A percentile compares a stretch with the other conserved stretches of the same genome.
Evolutionary conservation across 2,888 invertebrate species (phyloP).

Genomic region (Drosophila nigritarsus): DNA sequence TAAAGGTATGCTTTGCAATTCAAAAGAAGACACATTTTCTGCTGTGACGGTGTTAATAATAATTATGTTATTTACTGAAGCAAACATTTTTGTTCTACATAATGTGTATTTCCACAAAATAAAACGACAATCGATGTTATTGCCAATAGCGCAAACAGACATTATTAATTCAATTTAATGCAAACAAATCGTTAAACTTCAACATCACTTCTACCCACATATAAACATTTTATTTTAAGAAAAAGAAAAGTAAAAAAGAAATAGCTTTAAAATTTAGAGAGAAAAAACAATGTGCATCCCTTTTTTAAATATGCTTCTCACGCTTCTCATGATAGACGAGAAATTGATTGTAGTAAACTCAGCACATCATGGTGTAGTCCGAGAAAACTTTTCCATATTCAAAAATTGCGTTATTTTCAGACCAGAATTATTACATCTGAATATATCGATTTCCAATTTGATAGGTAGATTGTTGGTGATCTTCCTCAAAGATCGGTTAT

Average conservation of each 20-base stretch:
- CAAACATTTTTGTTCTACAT: neutral
- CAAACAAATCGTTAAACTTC: neutral
- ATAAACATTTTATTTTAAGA: neutral
- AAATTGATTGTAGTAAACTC: neutral
- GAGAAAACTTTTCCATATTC: too few relatives aligned
- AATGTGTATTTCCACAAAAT: neutral
- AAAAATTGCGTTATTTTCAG: too few relatives aligned
- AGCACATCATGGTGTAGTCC: too few relatives aligned
- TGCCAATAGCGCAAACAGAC: neutral
- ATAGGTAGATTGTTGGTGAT: too few relatives aligned
- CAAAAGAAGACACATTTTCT: neutral
- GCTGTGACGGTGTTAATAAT: neutral
- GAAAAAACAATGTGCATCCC: neutral
- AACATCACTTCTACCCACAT: neutral
- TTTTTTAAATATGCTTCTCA: neutral
- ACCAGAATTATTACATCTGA: too few relatives aligned
- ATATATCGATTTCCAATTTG: too few relatives aligned
- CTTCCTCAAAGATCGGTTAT: too few relatives aligned
- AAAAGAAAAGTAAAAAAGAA: neutral
- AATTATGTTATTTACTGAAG: neutral
- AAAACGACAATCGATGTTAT: neutral
- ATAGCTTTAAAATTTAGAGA: neutral
- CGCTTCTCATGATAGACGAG: neutral
- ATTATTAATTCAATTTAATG: neutral
- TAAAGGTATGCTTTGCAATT: neutral